A percentile compares a stretch with the other conserved stretches of the same genome.
Conservation (phyloP, 1,140 invertebrate genomes). For the Harlomillsia oculata region DNA sequence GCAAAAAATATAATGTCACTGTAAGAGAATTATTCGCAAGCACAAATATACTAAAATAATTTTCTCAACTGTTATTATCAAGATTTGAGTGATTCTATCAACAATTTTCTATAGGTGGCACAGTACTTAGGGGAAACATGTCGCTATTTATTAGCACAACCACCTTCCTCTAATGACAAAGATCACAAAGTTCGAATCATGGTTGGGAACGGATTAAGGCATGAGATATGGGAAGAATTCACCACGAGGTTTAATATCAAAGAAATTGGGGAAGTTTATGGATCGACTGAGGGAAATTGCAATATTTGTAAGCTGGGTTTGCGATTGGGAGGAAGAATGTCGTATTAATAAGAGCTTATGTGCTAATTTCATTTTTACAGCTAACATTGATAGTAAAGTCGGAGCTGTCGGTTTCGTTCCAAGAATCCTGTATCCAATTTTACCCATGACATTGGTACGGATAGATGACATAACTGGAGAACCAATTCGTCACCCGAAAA, state of each 20-base stretch:
- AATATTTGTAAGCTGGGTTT: slow-evolving; percentile 40
- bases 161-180: slow-evolving; percentile 28
- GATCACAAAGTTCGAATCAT: slow-evolving; percentile 47
- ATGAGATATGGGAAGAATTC: slow-evolving; percentile 56
- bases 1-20: slow-evolving; percentile 60
- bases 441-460: slow-evolving; percentile 10
- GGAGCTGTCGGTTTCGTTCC: slow-evolving; percentile 67
- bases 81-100: background rate
- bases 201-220: slow-evolving; percentile 56
- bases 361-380: slow-evolving; percentile 35
- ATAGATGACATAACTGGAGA: slow-evolving; percentile 66
- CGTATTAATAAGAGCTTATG: background rate
- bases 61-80: background rate
- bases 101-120: slow-evolving; percentile 41
- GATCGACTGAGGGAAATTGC: slow-evolving; percentile 55
- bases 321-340: background rate
- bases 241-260: slow-evolving; percentile 47
- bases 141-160: slow-evolving; percentile 54
- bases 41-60: no score
- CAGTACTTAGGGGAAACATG: slow-evolving; percentile 62
- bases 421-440: slow-evolving; percentile 76
- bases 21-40: slow-evolving; percentile 46
- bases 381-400: slow-evolving; percentile 55
- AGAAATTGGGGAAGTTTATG: slow-evolving; percentile 52
- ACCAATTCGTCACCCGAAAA: slow-evolving; percentile 45